Base-by-base conservation (phyloP, 2,888 invertebrate genomes). In the Drosophila quasianomalipes region DNA sequence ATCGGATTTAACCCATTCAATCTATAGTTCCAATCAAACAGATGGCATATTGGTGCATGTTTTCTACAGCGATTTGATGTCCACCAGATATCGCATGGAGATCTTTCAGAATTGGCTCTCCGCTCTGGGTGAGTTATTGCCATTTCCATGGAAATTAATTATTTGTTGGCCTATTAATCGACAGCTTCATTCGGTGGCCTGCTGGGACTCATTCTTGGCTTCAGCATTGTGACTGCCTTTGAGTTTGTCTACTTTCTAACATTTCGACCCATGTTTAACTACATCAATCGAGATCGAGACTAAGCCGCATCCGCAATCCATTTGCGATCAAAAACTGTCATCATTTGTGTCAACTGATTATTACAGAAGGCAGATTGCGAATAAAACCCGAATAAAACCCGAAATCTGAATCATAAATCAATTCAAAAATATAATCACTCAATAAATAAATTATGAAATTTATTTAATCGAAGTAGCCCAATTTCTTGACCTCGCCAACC, bases 181-280 rank as follows among this genome's bases (percentile, higher is more conserved):
- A 44, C 93, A 96, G 96, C 96, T 81, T 95, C 96, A 2, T 96
- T 96, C 82, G 96, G 96, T 0, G 96, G 96, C 22, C 94, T 96
- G 0, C 92, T 96, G 3, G 96, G 96, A 44, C 93, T 96, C 10
- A 95, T 96, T 92, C 94, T 96, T 37, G 96, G 96, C 4, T 96
- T 96, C 87, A 96, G 96, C 58, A 94, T 96, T 31, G 95, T 96
- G 77, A 95, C 96, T 0, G 95, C 95, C 3, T 95, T 96, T 76
- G 96, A 96, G 91, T 91, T 96, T 58, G 74, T 96, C 9, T 94
- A 96, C 68, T 96, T 95, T 83, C 94, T 96, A 65, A 94, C 94
- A 0, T 93, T 95, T 72, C 94, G 95, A 55, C 92, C 95, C 0
- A 82, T 93, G 3, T 94, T 94, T 76, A 94, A 94, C 70, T 92